A percentile compares a stretch with the other conserved stretches of the same genome.
These are phyloP conservation scores for Rhopalosiphum padi DNA, from an alignment of 1,140 invertebrate genomes.

Conservation along the genomic window DNA sequence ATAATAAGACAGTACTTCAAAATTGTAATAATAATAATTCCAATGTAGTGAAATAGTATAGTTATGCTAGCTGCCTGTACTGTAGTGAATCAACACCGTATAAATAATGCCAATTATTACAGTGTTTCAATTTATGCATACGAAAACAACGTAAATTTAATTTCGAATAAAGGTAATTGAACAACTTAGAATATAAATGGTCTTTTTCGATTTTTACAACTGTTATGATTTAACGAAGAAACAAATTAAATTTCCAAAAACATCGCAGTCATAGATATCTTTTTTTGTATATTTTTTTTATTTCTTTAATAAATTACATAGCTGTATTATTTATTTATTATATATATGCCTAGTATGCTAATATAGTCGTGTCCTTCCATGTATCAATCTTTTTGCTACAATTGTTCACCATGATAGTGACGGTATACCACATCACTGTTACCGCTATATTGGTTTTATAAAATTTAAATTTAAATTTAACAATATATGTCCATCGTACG, in stretches of 20 bases:
- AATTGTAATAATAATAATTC: slow-evolving; percentile 5
- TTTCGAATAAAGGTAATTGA: background rate
- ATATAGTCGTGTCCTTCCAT: background rate
- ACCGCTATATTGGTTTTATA: background rate
- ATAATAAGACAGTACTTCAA: slow-evolving; percentile 7
- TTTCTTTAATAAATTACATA: background rate
- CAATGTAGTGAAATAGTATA: background rate
- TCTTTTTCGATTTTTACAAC: background rate
- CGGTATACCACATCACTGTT: background rate
- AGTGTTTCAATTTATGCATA: background rate
- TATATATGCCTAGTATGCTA: background rate
- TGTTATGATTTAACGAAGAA: background rate
- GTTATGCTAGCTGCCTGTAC: background rate
- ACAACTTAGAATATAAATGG: background rate
- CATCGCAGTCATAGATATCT: background rate
- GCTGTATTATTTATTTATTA: background rate
- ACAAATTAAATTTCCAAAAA: background rate
- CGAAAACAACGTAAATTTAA: background rate
- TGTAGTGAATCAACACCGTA: background rate
- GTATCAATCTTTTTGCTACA: background rate
- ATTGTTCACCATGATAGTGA: background rate
- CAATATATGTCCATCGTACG: background rate
- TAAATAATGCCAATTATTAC: background rate
- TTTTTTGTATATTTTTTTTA: background rate
- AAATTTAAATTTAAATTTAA: background rate